A percentile compares a stretch with the other conserved stretches of the same genome.
phyloP scores from a whole-genome alignment of 2,888 invertebrate genomes.

The Brenthis daphne region DNA sequence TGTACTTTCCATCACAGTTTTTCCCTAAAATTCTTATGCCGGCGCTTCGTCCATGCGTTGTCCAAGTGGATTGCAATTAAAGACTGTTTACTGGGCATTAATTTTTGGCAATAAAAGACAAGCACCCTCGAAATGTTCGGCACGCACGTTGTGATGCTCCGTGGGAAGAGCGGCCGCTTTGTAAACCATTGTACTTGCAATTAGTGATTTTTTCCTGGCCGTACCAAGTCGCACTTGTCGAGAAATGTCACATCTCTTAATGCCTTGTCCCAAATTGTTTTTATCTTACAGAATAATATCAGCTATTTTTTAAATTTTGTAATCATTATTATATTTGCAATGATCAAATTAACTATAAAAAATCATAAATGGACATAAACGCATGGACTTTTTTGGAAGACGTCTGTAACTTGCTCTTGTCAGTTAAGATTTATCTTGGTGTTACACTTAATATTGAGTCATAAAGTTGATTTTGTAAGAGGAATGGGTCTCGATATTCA shows the following conservation, averaged over 20 bases:
- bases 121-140: constrained; percentile 75
- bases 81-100: constrained; percentile 79
- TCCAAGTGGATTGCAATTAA: constrained; percentile 76
- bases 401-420: neutral
- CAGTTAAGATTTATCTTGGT: neutral
- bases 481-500: constrained; percentile 5
- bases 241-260: constrained; percentile 73
- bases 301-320: constrained; percentile 44
- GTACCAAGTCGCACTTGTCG: constrained; percentile 70
- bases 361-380: constrained; percentile 65
- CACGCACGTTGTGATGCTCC: constrained; percentile 70
- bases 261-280: constrained; percentile 63
- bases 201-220: constrained; percentile 69
- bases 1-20: constrained; percentile 44
- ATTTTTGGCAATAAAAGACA: constrained; percentile 82
- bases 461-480: neutral
- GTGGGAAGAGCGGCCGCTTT: constrained; percentile 80
- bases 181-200: constrained; percentile 77
- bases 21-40: constrained; percentile 62
- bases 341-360: constrained; percentile 62
- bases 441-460: neutral
- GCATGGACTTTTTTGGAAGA: constrained; percentile 38
- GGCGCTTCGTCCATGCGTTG: constrained; percentile 48
- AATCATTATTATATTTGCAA: constrained; percentile 51
- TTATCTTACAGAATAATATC: constrained; percentile 37